Evolutionary conservation across 2,797 vertebrate genomes (phyloP).

Genomic region (Tragelaphus oryx): DNA sequence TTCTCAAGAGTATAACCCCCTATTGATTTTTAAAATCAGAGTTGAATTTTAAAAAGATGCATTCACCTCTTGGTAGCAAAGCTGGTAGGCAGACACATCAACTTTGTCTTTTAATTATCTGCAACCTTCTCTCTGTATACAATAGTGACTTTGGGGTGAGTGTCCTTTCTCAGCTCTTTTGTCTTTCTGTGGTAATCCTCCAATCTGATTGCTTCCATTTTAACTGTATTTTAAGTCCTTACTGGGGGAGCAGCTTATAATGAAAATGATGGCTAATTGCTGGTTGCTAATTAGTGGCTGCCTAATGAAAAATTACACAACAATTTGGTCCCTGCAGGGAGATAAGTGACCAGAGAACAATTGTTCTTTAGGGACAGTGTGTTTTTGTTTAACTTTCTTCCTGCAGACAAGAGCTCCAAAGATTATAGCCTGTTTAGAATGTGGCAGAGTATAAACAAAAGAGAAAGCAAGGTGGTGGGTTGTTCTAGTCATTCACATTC

Average conservation of each 20-base stretch:
- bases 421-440: not conserved
- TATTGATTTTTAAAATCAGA: slow-evolving; percentile 11
- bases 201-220: not conserved
- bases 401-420: not conserved
- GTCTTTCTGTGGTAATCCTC: not conserved
- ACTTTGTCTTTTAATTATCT: not conserved
- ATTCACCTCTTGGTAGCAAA: not conserved
- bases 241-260: not conserved
- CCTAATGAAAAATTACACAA: slow-evolving; percentile 27
- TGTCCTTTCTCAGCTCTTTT: not conserved
- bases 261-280: slow-evolving; percentile 55
- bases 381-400: not conserved
- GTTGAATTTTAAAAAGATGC: not conserved
- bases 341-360: not conserved
- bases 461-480: not conserved
- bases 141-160: not conserved
- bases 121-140: fast-evolving
- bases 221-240: not conserved
- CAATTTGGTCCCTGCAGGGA: not conserved
- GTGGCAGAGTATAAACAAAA: not conserved
- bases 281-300: slow-evolving; percentile 52
- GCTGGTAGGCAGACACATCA: not conserved
- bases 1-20: not conserved
- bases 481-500: not conserved
- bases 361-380: not conserved